Percentiles rank a stretch among this genome's conserved stretches.
phyloP scores from a whole-genome alignment of 2,113 vertebrate species.

The Lepus americanus region DNA sequence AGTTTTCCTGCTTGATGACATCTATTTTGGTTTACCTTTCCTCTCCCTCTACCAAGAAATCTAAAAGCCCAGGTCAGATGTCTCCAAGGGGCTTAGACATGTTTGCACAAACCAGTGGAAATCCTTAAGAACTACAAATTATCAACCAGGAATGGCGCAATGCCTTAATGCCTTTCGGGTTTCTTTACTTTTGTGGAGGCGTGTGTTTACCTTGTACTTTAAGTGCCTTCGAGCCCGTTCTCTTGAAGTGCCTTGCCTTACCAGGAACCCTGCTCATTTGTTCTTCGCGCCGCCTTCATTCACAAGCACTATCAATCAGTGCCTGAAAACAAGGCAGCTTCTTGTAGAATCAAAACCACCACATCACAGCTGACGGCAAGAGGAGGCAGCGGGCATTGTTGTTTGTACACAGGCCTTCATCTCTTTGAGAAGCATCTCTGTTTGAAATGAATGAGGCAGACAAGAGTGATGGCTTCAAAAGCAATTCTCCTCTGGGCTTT shows the following conservation, averaged over 20 bases:
- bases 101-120: constrained; percentile 41
- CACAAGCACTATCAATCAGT: constrained; percentile 78
- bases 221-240: constrained; percentile 73
- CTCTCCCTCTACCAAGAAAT: constrained; percentile 1
- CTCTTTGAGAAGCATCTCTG: constrained; percentile 71
- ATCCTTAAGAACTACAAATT: constrained; percentile 68
- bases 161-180: constrained; percentile 69
- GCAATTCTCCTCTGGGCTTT: constrained; percentile 42
- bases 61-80: constrained; percentile 54
- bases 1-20: constrained; percentile 32
- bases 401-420: constrained; percentile 62
- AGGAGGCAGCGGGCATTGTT: constrained; percentile 53
- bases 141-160: constrained; percentile 58
- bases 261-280: constrained; percentile 58
- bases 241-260: constrained; percentile 72
- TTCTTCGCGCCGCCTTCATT: constrained; percentile 69
- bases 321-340: constrained; percentile 56
- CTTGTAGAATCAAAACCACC: constrained; percentile 72
- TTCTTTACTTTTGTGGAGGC: constrained; percentile 64
- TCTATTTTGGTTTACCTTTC: constrained; percentile 51
- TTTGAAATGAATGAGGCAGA: constrained; percentile 82
- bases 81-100: constrained; percentile 56
- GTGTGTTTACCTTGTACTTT: constrained; percentile 77
- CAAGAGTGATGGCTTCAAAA: constrained; percentile 80
- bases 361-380: constrained; percentile 39